phyloP scores from a whole-genome alignment of 2,113 vertebrate species.

The Capricornis sumatraensis region DNA sequence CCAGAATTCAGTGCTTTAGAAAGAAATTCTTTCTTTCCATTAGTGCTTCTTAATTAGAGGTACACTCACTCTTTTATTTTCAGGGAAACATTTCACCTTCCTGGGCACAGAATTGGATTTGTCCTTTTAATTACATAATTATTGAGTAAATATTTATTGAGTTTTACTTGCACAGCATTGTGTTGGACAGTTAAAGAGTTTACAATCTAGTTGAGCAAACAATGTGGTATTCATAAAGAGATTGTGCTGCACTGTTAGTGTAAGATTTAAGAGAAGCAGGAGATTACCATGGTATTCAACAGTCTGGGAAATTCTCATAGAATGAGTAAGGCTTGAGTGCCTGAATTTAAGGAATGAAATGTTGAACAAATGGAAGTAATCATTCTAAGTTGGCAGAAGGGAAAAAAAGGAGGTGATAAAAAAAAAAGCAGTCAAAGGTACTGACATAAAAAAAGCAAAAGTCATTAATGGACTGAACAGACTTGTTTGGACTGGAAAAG shows the following conservation, averaged over 20 bases:
- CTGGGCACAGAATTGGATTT: neutral
- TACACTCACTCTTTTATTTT: neutral
- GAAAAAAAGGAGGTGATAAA: neutral
- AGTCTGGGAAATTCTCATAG: neutral
- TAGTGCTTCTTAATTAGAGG: neutral
- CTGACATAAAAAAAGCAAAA: neutral
- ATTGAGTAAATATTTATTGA: neutral
- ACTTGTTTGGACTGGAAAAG: neutral
- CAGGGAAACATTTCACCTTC: neutral
- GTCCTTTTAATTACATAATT: neutral
- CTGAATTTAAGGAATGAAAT: neutral
- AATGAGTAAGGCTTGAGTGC: neutral
- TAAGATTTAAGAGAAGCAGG: neutral
- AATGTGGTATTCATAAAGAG: neutral
- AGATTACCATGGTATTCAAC: neutral
- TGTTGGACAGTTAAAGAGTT: neutral
- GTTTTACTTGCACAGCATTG: neutral
- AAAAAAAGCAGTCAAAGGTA: neutral
- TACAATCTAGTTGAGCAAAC: neutral
- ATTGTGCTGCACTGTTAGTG: neutral
- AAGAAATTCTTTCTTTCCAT: neutral
- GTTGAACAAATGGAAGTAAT: neutral
- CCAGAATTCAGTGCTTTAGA: neutral
- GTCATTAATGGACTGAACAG: neutral
- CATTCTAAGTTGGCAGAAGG: neutral